Percentiles rank a stretch among this genome's conserved stretches.
Conservation (phyloP, 2,113 vertebrate genomes). For the Muscicapa adusta region DNA sequence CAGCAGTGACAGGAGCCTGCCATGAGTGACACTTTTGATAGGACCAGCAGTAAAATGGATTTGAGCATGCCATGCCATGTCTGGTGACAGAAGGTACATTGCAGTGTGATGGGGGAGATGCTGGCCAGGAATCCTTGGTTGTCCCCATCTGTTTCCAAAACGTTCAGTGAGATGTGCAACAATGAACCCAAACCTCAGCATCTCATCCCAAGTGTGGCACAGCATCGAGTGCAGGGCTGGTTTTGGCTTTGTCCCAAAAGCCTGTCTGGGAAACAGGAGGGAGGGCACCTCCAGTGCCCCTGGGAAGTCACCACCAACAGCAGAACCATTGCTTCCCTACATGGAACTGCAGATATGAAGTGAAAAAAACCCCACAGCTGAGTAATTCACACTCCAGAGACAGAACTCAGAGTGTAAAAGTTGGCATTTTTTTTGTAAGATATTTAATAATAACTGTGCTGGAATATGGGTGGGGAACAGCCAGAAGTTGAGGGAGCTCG, state of each 20-base stretch:
- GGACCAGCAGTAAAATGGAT: not conserved
- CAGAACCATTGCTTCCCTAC: not conserved
- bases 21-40: not conserved
- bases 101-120: not conserved
- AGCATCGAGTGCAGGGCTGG: not conserved
- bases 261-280: not conserved
- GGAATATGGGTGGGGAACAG: not conserved
- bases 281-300: not conserved
- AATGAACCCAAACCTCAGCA: not conserved
- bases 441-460: not conserved
- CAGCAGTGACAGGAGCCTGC: not conserved
- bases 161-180: not conserved
- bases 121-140: not conserved
- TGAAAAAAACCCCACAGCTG: not conserved
- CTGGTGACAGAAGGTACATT: constrained; percentile 11
- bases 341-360: not conserved
- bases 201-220: not conserved
- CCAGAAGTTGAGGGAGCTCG: not conserved
- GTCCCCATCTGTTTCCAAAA: constrained; percentile 22
- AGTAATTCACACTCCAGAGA: not conserved
- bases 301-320: not conserved
- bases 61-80: not conserved
- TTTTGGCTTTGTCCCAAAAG: not conserved
- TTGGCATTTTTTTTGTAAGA: not conserved
- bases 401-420: not conserved